phyloP scores from a whole-genome alignment of 2,888 invertebrate genomes.

The Synergus japonicus region DNA sequence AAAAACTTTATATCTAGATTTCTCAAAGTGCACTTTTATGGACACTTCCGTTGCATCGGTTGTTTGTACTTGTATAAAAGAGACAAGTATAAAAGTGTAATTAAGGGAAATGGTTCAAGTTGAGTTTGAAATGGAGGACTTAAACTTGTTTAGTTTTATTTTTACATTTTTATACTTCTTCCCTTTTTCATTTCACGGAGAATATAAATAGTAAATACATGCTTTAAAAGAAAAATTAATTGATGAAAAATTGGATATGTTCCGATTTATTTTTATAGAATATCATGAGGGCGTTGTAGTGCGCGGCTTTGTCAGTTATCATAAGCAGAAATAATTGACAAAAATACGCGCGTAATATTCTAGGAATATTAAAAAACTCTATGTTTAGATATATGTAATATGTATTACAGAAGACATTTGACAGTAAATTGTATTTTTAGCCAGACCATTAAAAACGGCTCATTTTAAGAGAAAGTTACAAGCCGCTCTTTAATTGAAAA shows the following conservation, averaged over 20 bases:
- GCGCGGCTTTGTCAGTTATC: too few relatives aligned
- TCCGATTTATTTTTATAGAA: too few relatives aligned
- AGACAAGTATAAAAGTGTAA: neutral
- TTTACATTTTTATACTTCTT: neutral
- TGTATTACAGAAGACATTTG: too few relatives aligned
- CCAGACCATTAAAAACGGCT: neutral
- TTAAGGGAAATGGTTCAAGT: neutral
- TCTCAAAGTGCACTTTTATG: constrained; percentile 5
- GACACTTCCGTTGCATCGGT: neutral
- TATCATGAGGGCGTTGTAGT: too few relatives aligned
- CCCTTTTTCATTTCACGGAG: neutral
- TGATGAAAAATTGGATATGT: too few relatives aligned
- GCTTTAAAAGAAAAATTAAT: neutral
- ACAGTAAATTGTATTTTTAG: neutral
- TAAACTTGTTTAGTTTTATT: neutral
- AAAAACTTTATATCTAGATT: neutral
- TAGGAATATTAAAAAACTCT: too few relatives aligned
- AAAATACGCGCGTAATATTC: too few relatives aligned
- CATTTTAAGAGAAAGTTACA: neutral
- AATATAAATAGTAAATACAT: neutral
- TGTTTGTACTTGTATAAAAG: neutral
- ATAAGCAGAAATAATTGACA: too few relatives aligned
- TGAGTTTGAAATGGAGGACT: neutral
- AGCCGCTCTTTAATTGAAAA: constrained; percentile 7
- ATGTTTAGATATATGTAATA: too few relatives aligned